A percentile compares a stretch with the other conserved stretches of the same genome.
phyloP scores from a whole-genome alignment of 1,140 invertebrate species.

The Hestina assimilis region DNA sequence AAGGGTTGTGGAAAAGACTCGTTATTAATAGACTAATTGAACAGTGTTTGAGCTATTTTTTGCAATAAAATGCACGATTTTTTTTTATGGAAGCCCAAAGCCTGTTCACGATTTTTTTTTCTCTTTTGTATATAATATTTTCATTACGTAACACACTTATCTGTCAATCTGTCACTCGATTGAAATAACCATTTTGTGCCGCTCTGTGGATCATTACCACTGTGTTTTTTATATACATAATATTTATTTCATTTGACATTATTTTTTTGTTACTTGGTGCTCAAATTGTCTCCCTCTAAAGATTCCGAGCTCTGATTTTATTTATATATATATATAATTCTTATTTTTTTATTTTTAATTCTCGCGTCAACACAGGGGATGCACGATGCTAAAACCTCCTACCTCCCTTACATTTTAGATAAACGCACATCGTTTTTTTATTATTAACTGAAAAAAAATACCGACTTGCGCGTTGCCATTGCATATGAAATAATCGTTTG shows the following conservation, averaged over 20 bases:
- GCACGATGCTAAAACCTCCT: conserved; percentile 73
- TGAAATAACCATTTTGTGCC: conserved; percentile 58
- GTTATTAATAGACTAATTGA: conserved; percentile 27
- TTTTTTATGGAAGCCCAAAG: conserved; percentile 32
- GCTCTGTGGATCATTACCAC: conserved; percentile 42
- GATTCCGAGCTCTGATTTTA: conserved; percentile 62
- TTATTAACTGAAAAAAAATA: conserved; percentile 12
- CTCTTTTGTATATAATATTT: conserved; percentile 59
- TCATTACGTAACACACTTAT: conserved; percentile 53
- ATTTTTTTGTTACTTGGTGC: conserved; percentile 48
- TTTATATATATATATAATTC: conserved; percentile 49
- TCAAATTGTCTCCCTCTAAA: conserved; percentile 72
- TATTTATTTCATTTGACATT: conserved; percentile 25
- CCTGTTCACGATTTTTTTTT: conserved; percentile 28
- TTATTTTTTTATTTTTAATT: conserved; percentile 48
- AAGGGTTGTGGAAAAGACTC: conserved; percentile 74
- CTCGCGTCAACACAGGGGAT: conserved; percentile 75
- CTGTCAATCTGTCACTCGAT: conserved; percentile 44
- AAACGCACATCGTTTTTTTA: conserved; percentile 37
- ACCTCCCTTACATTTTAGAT: conserved; percentile 48
- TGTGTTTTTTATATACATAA: conserved; percentile 52
- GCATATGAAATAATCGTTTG: conserved; percentile 16
- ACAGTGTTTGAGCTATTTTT: conserved; percentile 38
- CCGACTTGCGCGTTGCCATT: conserved; percentile 9
- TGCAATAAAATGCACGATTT: conserved; percentile 18